A percentile compares a stretch with the other conserved stretches of the same genome.
Conservation (phyloP, 2,797 vertebrate genomes). For the Dallia pectoralis region DNA sequence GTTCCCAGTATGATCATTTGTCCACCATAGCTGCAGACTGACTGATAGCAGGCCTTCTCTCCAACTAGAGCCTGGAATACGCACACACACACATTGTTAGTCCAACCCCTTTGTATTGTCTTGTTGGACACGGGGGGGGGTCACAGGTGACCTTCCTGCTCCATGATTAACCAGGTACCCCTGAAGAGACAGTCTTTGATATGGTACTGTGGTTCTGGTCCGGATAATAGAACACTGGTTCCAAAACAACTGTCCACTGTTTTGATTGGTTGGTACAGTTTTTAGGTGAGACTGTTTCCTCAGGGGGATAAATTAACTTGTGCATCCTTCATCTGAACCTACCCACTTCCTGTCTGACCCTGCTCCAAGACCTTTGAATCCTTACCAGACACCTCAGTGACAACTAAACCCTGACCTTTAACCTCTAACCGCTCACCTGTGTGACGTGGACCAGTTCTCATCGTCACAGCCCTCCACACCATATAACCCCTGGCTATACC, state of each 20-base stretch:
- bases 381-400: not conserved
- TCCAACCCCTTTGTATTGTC: not conserved
- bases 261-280: not conserved
- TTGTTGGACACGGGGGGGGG: constrained; percentile 5
- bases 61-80: constrained; percentile 87
- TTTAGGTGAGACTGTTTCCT: not conserved
- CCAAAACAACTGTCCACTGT: too few species aligned
- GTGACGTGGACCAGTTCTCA: not conserved
- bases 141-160: constrained; percentile 9
- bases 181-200: not conserved
- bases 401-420: not conserved
- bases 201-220: not conserved
- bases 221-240: not conserved
- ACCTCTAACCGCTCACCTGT: not conserved
- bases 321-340: not conserved
- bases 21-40: constrained; percentile 87
- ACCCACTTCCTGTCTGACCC: constrained; percentile 73
- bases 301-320: not conserved
- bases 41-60: constrained; percentile 97
- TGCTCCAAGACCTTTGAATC: constrained; percentile 58
- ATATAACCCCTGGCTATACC: constrained; percentile 72
- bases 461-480: constrained; percentile 74
- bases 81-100: not conserved
- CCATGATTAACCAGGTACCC: not conserved
- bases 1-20: constrained; percentile 95